Percentiles rank a stretch among this genome's conserved stretches.
Evolutionary conservation across 2,888 invertebrate species (phyloP).

Genomic region (Rotaria socialis): DNA sequence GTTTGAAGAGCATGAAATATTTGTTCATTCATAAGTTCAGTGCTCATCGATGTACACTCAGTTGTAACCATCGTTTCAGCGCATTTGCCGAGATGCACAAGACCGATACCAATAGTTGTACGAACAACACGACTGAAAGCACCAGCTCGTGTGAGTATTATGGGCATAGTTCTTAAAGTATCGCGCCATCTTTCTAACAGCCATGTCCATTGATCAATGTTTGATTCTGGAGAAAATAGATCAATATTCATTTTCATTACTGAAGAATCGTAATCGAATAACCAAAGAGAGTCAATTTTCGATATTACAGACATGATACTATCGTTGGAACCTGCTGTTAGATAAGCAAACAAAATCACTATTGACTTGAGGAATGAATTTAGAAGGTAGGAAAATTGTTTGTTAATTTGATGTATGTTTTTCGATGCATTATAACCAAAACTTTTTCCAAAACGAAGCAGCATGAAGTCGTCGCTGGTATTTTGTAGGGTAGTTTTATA

Average conservation of each 20-base stretch:
- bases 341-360: too few species aligned
- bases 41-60: too few species aligned
- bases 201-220: conserved; percentile 28
- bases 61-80: neutral
- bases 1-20: conserved; percentile 6
- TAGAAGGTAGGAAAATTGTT: neutral
- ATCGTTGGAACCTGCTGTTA: neutral
- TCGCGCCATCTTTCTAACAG: neutral
- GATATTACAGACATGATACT: neutral
- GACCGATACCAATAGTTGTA: conserved; percentile 27
- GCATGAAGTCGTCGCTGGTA: conserved; percentile 17
- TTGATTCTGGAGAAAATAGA: neutral
- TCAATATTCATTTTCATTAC: neutral
- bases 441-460: neutral
- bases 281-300: neutral
- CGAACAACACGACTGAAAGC: neutral
- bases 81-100: neutral
- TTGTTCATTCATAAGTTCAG: neutral
- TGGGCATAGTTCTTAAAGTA: neutral
- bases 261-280: neutral
- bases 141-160: neutral
- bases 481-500: neutral
- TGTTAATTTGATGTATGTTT: neutral
- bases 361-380: neutral
- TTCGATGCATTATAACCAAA: neutral